These are phyloP conservation scores for Notocelia uddmanniana DNA, from an alignment of 2,888 invertebrate species.

Conservation along the genomic window DNA sequence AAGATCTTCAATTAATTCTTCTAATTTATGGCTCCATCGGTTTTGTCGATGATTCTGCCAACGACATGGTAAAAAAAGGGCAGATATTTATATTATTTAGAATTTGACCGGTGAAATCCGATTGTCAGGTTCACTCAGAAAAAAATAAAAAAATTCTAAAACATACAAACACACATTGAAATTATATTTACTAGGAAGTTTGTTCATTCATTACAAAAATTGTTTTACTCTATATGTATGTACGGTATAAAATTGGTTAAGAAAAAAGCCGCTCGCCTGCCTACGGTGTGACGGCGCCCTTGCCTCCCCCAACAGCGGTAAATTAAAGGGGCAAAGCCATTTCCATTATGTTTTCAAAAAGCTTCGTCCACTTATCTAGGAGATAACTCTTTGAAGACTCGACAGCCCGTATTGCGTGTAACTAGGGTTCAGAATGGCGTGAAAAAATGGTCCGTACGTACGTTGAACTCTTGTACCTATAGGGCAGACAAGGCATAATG, in stretches of 20 bases:
- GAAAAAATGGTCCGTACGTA: neutral
- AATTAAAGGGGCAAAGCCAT: conserved; percentile 36
- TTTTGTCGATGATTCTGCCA: no score
- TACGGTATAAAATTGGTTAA: neutral
- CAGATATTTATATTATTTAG: no score
- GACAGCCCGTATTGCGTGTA: conserved; percentile 6
- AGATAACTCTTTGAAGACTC: conserved; percentile 27
- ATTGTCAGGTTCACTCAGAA: no score
- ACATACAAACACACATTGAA: no score
- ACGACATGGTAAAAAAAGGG: no score
- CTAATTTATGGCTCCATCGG: no score
- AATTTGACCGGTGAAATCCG: no score
- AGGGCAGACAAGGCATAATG: neutral
- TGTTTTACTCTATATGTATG: no score
- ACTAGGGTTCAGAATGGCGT: conserved; percentile 21
- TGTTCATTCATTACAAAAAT: no score
- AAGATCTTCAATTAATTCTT: no score
- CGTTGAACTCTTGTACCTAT: conserved; percentile 8
- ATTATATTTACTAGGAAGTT: no score
- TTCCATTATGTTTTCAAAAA: conserved; percentile 39
- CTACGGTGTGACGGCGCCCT: neutral
- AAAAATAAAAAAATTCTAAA: no score
- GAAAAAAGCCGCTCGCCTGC: neutral
- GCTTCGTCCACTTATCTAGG: conserved; percentile 15
- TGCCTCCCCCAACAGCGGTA: conserved; percentile 7